phyloP scores from a whole-genome alignment of 2,113 vertebrate genomes.

The Choloepus hoffmanni region DNA sequence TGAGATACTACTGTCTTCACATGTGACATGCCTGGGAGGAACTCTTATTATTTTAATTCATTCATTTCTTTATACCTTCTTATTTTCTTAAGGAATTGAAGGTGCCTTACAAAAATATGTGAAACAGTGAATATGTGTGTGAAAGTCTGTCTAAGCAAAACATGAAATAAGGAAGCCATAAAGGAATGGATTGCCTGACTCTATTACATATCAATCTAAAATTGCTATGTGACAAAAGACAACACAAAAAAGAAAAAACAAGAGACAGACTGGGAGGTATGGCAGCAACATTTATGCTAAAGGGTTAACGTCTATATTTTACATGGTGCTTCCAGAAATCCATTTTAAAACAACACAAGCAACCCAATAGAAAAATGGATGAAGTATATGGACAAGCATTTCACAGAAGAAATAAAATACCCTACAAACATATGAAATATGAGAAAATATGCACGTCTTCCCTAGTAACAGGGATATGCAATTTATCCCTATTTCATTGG shows the following conservation, averaged over 20 bases:
- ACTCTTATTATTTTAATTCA: constrained; percentile 51
- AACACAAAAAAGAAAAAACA: constrained; percentile 50
- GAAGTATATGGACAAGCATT: constrained; percentile 43
- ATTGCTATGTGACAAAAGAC: constrained; percentile 29
- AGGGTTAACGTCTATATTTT: constrained; percentile 55
- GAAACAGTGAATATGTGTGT: neutral
- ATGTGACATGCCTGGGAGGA: neutral
- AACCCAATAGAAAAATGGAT: constrained; percentile 46
- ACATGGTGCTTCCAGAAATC: constrained; percentile 6
- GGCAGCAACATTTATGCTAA: neutral
- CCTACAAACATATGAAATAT: constrained; percentile 53
- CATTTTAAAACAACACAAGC: constrained; percentile 56
- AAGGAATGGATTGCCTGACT: constrained; percentile 61
- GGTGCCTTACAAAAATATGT: neutral
- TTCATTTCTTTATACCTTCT: constrained; percentile 49
- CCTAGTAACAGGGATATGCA: constrained; percentile 4
- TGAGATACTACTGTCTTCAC: constrained; percentile 31
- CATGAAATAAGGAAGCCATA: constrained; percentile 8
- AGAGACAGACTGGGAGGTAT: neutral
- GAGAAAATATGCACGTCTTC: constrained; percentile 40
- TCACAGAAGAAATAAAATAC: constrained; percentile 65
- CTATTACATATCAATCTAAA: constrained; percentile 60
- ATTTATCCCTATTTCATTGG: neutral
- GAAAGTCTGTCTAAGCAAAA: constrained; percentile 44
- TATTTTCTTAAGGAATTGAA: constrained; percentile 47